phyloP scores from a whole-genome alignment of 2,797 vertebrate genomes.

The Decapterus maruadsi region DNA sequence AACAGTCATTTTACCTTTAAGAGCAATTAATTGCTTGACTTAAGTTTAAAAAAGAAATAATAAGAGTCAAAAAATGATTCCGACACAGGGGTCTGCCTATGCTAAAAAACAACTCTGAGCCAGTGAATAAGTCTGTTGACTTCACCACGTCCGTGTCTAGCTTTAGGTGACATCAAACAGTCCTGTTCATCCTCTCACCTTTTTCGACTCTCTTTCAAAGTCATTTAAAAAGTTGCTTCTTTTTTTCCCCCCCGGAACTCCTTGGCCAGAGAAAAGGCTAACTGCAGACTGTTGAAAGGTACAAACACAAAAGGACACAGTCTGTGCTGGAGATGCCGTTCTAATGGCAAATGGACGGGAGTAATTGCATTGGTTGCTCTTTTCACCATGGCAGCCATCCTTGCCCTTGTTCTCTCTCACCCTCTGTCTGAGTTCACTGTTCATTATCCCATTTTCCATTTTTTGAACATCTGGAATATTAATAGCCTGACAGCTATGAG shows the following conservation, averaged over 20 bases:
- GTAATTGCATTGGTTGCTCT: slow-evolving; percentile 67
- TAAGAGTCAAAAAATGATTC: neutral
- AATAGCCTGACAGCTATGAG: slow-evolving; percentile 27
- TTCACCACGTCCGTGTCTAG: neutral
- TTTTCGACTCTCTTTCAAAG: slow-evolving; percentile 38
- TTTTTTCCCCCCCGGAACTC: neutral
- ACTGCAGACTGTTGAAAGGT: slow-evolving; percentile 36
- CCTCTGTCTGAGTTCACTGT: slow-evolving; percentile 12
- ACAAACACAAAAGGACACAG: slow-evolving; percentile 45
- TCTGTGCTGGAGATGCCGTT: slow-evolving; percentile 55
- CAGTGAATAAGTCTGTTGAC: neutral
- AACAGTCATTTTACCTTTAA: neutral
- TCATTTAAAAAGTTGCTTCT: slow-evolving; percentile 26
- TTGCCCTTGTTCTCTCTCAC: slow-evolving; percentile 39
- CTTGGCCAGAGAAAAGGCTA: slow-evolving; percentile 22
- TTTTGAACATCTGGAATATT: slow-evolving; percentile 46
- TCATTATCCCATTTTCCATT: slow-evolving; percentile 33
- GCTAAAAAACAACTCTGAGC: neutral
- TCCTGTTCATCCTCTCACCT: slow-evolving; percentile 4
- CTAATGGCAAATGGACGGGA: slow-evolving; percentile 45
- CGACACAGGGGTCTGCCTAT: neutral
- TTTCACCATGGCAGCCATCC: slow-evolving; percentile 29
- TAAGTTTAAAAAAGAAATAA: neutral
- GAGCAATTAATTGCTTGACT: neutral
- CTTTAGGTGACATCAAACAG: slow-evolving; percentile 8